Conservation (phyloP, 1,140 invertebrate genomes). For the Saccostrea glomerata region DNA sequence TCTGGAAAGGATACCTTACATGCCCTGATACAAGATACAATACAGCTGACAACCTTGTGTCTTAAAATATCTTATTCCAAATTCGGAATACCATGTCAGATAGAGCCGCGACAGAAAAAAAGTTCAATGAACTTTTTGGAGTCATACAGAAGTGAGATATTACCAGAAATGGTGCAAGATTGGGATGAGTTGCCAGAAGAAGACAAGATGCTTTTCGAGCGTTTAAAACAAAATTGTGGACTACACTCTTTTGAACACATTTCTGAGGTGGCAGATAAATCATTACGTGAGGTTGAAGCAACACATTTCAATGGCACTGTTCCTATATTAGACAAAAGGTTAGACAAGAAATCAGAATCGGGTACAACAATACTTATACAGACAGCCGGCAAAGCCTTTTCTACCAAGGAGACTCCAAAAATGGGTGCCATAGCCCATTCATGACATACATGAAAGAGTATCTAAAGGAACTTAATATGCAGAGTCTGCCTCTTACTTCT, state of each 20-base stretch:
- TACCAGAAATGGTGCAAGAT: constrained; percentile 18
- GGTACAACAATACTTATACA: constrained; percentile 37
- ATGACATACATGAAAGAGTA: constrained; percentile 11
- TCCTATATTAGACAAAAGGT: constrained; percentile 41
- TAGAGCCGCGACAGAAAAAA: constrained; percentile 39
- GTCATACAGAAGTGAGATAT: not conserved
- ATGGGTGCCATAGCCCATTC: not conserved
- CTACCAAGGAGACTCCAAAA: constrained; percentile 27
- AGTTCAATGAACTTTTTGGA: constrained; percentile 47
- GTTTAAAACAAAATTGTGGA: constrained; percentile 42
- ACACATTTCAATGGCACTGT: not conserved
- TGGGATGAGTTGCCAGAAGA: constrained; percentile 20
- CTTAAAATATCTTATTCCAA: constrained; percentile 40
- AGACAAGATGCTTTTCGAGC: not conserved
- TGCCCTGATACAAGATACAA: constrained; percentile 13
- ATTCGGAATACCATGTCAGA: constrained; percentile 49
- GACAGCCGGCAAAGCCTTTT: constrained; percentile 38
- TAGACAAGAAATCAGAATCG: constrained; percentile 16
- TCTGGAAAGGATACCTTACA: constrained; percentile 26
- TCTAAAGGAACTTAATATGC: not conserved
- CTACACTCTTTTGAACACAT: constrained; percentile 32
- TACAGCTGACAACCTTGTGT: not conserved
- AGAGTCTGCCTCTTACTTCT: constrained; percentile 14
- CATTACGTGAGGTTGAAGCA: not conserved
- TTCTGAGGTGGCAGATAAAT: not conserved